Base-by-base conservation (phyloP, 2,797 vertebrate genomes). In the Coregonus ussuriensis region DNA sequence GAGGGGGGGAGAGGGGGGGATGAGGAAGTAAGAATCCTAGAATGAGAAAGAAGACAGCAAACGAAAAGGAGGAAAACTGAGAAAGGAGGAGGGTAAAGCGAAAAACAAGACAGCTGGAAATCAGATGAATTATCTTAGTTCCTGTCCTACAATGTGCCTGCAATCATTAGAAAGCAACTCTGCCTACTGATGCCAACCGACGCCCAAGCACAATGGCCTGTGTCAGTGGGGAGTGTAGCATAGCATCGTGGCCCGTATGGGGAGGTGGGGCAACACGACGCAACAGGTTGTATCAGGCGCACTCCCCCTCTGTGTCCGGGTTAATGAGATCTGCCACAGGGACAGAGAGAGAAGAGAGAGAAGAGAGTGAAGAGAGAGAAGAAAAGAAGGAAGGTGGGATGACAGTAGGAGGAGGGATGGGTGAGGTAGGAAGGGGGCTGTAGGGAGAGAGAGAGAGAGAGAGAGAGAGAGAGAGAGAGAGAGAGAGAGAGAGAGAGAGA, bases 71-170 rank as follows among this genome's bases (percentile, higher is more conserved):
- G 41, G 2, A 47, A 47, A 66, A 29, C 63, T 1, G 25, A 31
- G 63, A 11, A 69, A 4, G 13, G 4, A 18, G 31, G n/a, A 47
- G 7, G 0, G 7, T 47, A 11, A 47, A 6, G 33, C 15, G 14
- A 3, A 16, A n/a, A 69, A 0, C 33, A 68, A 7, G 31, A 35
- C 0, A 69, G 13, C 15, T 33, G 15, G 37, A 37, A 41, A 41
- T 41, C 37, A 69, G 6, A 68, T 6, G 1, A 15, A 31, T 16
- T 37, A 33, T 18, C 31, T 18, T 37, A 6, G 1, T 37, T 37
- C 37, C 37, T 37, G 37, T 37, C 37, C 15, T 6, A 41, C 4
- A 84, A 77, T 83, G 73, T 74, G 74, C 79, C 75, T 56, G 78
- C 75, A 52, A 6, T 37, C 35, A 37, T 6, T 6, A 37, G 37